Conservation (phyloP, 2,113 vertebrate genomes). For the Hemichromis elongatus region DNA sequence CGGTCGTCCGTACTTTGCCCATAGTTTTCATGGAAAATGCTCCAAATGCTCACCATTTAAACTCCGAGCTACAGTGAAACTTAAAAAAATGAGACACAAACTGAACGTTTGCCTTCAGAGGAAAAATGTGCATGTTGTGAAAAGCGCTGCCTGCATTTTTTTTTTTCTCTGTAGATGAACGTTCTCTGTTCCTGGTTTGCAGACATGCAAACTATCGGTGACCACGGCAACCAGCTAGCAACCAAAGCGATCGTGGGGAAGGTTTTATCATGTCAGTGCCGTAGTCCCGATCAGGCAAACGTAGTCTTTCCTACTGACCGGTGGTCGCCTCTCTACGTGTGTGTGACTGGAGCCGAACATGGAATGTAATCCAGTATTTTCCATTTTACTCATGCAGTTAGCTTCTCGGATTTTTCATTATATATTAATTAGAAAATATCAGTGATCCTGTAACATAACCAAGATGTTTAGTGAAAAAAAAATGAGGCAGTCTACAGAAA, state of each 20-base stretch:
- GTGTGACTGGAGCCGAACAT: neutral
- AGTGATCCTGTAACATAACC: neutral
- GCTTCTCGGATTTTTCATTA: neutral
- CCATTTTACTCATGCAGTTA: neutral
- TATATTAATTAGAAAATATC: neutral
- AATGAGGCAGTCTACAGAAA: neutral
- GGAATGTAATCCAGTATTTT: neutral
- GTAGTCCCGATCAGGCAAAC: neutral
- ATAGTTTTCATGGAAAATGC: neutral
- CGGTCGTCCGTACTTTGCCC: neutral
- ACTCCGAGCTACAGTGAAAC: neutral
- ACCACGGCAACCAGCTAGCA: neutral
- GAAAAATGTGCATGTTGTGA: too few species aligned
- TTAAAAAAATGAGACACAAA: neutral
- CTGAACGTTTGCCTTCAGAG: too few species aligned
- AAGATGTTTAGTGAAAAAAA: neutral
- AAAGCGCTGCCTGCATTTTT: rapidly evolving
- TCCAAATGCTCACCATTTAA: neutral
- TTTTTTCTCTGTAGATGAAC: neutral
- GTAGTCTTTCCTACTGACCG: neutral
- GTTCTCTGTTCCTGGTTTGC: neutral
- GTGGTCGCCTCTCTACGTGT: neutral
- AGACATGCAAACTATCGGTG: neutral
- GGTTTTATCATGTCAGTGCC: rapidly evolving
- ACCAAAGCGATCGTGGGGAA: neutral